phyloP scores from a whole-genome alignment of 2,888 invertebrate species.

The Philereme transversata region DNA sequence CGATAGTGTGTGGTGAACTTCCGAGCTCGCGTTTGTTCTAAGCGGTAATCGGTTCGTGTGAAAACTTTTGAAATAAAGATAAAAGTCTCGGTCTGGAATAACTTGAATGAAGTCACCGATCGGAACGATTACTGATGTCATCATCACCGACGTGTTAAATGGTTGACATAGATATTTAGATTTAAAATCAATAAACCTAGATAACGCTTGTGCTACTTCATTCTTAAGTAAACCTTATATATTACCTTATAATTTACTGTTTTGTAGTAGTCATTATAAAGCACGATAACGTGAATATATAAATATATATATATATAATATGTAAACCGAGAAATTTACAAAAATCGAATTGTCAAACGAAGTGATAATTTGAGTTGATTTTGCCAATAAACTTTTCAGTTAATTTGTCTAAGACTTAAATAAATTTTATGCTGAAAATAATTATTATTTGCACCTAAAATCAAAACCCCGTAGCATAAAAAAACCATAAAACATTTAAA shows the following conservation, averaged over 20 bases:
- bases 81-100: slow-evolving; percentile 6
- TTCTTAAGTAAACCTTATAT: neutral
- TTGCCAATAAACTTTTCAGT: no score
- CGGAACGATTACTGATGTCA: slow-evolving; percentile 21
- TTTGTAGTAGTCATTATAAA: neutral
- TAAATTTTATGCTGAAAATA: no score
- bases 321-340: no score
- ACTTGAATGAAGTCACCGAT: slow-evolving; percentile 31
- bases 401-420: no score
- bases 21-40: slow-evolving; percentile 29
- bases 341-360: no score
- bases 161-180: slow-evolving; percentile 23
- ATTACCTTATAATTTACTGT: neutral
- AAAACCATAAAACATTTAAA: neutral
- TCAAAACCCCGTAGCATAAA: neutral
- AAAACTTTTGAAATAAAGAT: neutral
- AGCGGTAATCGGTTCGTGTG: slow-evolving; percentile 15
- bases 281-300: neutral
- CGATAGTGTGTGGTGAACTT: slow-evolving; percentile 36
- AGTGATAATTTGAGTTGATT: no score
- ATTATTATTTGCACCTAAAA: neutral
- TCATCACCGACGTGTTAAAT: slow-evolving; percentile 5
- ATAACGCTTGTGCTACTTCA: neutral
- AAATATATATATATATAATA: neutral
- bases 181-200: slow-evolving; percentile 7